Evolutionary conservation across 2,888 invertebrate species (phyloP).

Genomic region (Catocala nupta): DNA sequence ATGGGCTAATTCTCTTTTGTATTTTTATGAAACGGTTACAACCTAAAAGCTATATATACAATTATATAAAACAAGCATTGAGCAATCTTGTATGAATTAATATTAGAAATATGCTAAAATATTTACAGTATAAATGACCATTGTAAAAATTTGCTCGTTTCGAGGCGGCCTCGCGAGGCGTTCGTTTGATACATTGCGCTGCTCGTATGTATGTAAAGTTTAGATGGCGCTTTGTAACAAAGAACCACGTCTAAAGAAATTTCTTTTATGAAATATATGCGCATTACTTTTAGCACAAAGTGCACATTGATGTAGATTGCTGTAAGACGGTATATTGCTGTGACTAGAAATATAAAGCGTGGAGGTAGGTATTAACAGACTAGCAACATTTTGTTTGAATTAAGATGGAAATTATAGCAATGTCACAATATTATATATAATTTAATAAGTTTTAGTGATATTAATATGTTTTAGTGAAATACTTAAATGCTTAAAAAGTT

Average conservation of each 20-base stretch:
- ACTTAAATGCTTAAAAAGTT: too few relatives aligned
- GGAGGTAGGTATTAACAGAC: too few relatives aligned
- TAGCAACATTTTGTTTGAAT: too few relatives aligned
- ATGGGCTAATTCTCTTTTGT: conserved; percentile 17
- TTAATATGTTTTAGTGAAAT: too few relatives aligned
- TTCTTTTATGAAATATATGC: too few relatives aligned
- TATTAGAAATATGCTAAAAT: conserved; percentile 51
- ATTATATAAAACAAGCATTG: conserved; percentile 64
- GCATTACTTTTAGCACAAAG: too few relatives aligned
- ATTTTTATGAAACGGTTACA: conserved; percentile 39
- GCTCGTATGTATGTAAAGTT: too few relatives aligned
- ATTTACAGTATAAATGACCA: conserved; percentile 50
- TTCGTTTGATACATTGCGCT: not conserved
- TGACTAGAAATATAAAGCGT: not conserved
- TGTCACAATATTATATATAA: too few relatives aligned
- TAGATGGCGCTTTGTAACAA: too few relatives aligned
- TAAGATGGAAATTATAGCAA: too few relatives aligned
- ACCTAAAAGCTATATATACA: conserved; percentile 53
- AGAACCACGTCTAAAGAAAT: too few relatives aligned
- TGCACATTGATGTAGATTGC: conserved; percentile 2
- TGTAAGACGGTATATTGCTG: not conserved
- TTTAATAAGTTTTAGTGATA: too few relatives aligned
- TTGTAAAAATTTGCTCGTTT: conserved; percentile 42
- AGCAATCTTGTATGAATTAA: conserved; percentile 63
- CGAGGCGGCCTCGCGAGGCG: conserved; percentile 25